Conservation (phyloP, 1,140 invertebrate species). For the Phymorhynchus buccinoides region DNA sequence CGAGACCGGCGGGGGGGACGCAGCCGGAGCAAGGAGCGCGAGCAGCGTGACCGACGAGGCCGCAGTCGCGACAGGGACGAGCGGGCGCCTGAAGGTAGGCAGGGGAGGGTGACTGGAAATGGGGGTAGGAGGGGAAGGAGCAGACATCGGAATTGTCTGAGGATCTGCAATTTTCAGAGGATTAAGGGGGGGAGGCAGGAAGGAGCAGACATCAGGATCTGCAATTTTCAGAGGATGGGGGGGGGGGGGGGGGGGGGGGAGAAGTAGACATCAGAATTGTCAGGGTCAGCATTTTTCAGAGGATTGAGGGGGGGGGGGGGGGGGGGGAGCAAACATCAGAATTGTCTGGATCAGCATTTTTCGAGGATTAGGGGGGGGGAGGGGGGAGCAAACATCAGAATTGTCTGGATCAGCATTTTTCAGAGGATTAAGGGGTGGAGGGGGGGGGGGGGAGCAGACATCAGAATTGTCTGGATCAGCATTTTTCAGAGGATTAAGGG, state of each 20-base stretch:
- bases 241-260: neutral
- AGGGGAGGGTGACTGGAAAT: constrained; percentile 4
- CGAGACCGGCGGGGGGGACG: constrained; percentile 66
- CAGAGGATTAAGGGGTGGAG: too few relatives aligned
- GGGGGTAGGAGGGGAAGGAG: constrained; percentile 4
- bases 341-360: too few relatives aligned
- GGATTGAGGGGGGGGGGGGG: too few relatives aligned
- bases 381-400: too few relatives aligned
- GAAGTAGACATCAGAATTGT: neutral
- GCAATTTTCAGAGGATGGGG: neutral
- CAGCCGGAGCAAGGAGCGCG: constrained; percentile 62
- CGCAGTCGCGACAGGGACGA: constrained; percentile 60
- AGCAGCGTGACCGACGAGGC: too few relatives aligned
- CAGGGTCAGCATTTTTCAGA: too few relatives aligned
- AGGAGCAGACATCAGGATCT: neutral
- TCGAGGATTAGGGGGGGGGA: too few relatives aligned
- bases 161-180: neutral
- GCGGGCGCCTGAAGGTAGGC: constrained; percentile 61
- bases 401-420: too few relatives aligned
- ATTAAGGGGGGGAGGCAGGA: neutral
- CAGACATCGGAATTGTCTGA: constrained; percentile 9
- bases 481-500: too few relatives aligned
- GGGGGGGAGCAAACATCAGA: too few relatives aligned
- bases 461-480: too few relatives aligned
- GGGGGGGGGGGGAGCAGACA: too few relatives aligned